Evolutionary conservation across 1,140 invertebrate genomes (phyloP).

Genomic region (Bombus haemorrhoidalis): DNA sequence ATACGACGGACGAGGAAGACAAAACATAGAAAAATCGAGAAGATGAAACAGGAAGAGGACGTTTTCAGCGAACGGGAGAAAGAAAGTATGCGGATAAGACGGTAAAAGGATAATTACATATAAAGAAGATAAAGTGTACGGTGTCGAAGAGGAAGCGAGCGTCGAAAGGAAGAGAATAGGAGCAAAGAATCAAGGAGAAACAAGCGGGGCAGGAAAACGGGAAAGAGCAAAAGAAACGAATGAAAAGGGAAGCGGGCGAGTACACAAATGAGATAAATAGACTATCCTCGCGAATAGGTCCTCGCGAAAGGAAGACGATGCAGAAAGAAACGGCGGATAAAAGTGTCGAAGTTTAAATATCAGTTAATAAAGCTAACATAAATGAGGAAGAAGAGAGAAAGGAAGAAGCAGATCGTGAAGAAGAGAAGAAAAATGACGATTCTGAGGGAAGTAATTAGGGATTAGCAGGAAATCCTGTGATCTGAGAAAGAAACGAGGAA

Average conservation of each 20-base stretch:
- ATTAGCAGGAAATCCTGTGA: background rate
- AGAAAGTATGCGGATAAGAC: background rate
- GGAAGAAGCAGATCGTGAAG: background rate
- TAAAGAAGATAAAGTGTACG: background rate
- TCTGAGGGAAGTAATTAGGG: background rate
- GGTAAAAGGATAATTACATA: constrained; percentile 17
- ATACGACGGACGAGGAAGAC: background rate
- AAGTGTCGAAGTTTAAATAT: background rate
- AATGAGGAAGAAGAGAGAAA: too few relatives aligned
- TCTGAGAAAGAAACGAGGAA: background rate
- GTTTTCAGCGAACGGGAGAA: background rate
- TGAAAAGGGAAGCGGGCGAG: background rate
- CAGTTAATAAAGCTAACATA: background rate
- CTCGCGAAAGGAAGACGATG: background rate
- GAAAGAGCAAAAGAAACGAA: background rate
- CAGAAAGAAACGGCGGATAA: background rate
- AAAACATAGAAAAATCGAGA: too few relatives aligned
- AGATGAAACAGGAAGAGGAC: background rate
- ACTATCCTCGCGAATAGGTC: too few relatives aligned
- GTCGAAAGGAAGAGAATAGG: background rate
- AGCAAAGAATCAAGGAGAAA: background rate
- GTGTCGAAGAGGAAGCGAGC: background rate
- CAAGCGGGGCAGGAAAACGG: background rate
- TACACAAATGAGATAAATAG: constrained; percentile 1
- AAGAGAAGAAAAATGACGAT: background rate